Conservation (phyloP, 2,888 invertebrate genomes). For the Limnephilus marmoratus region DNA sequence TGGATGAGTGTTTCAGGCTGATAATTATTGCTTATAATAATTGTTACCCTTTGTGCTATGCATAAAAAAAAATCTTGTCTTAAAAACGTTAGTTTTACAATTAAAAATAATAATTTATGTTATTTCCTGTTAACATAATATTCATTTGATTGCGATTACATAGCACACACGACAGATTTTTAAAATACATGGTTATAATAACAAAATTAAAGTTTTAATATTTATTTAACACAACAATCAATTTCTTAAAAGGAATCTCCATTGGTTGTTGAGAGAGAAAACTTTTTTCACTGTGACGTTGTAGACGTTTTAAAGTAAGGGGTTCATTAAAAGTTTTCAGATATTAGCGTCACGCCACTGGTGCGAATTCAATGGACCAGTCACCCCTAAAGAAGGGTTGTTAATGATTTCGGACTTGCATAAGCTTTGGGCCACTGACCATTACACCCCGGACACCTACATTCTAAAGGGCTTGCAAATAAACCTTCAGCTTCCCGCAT, state of each 20-base stretch:
- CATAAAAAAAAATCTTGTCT: too few relatives aligned
- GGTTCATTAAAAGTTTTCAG: background rate
- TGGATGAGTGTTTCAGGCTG: too few relatives aligned
- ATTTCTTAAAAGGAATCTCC: too few relatives aligned
- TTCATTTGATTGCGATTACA: too few relatives aligned
- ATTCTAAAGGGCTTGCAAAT: background rate
- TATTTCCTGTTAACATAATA: too few relatives aligned
- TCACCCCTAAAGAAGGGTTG: constrained; percentile 44
- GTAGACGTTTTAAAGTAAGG: background rate
- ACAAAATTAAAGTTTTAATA: background rate
- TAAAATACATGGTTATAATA: too few relatives aligned
- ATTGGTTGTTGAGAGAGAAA: background rate
- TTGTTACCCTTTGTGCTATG: too few relatives aligned
- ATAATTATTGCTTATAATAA: too few relatives aligned
- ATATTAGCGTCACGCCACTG: constrained; percentile 40
- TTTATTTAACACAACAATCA: too few relatives aligned
- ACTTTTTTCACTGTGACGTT: background rate
- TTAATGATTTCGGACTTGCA: constrained; percentile 58
- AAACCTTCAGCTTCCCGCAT: background rate
- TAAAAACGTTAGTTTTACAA: too few relatives aligned
- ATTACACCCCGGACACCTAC: constrained; percentile 44
- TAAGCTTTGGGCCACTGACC: constrained; percentile 54
- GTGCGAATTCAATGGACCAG: constrained; percentile 14
- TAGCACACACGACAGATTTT: too few relatives aligned
- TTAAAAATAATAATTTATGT: too few relatives aligned